Conservation (phyloP, 2,797 vertebrate genomes). For the Sphenodon punctatus region DNA sequence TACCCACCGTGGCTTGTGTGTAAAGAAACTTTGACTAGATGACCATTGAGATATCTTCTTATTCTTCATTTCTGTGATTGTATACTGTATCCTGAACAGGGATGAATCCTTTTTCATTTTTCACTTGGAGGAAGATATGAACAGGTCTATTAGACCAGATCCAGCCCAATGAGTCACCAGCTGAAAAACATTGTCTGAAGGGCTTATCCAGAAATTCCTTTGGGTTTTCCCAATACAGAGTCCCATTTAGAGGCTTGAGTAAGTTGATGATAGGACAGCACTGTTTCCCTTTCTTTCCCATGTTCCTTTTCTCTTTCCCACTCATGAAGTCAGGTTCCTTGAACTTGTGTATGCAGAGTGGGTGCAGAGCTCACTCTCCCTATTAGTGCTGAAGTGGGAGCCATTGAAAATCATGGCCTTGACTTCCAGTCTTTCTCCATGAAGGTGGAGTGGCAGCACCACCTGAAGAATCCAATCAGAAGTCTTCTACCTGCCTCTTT, state of each 20-base stretch:
- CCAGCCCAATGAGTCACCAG: no score
- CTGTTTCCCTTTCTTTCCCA: not conserved
- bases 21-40: no score
- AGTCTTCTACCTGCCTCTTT: not conserved
- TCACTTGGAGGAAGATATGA: no score
- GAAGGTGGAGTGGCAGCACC: not conserved
- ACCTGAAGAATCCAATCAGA: not conserved
- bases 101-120: no score
- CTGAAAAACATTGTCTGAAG: not conserved
- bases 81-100: no score
- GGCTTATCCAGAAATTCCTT: not conserved
- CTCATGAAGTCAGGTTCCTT: accelerated
- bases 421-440: accelerated
- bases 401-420: not conserved
- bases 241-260: not conserved
- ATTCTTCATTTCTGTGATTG: no score
- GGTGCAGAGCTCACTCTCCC: no score
- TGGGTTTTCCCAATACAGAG: not conserved
- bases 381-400: not conserved
- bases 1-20: no score
- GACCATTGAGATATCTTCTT: no score
- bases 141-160: no score
- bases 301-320: not conserved
- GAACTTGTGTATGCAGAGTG: not conserved
- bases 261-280: no score